These are phyloP conservation scores for Equus przewalskii DNA, from an alignment of 2,113 vertebrate genomes.

Conservation along the genomic window DNA sequence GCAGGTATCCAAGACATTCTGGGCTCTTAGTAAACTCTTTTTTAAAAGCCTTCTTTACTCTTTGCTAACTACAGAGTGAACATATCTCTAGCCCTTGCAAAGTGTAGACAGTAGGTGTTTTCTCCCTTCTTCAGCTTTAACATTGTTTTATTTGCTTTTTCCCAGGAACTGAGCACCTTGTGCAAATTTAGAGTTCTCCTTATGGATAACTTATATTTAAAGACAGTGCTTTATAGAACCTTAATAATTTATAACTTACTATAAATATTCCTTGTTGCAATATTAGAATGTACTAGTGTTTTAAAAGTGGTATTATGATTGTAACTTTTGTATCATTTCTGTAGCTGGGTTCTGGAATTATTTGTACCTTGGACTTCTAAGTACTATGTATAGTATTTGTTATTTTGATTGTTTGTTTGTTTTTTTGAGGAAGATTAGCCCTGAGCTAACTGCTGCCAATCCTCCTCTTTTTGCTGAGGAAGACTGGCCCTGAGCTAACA, in stretches of 20 bases:
- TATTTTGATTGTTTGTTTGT: no score
- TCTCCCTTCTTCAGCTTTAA: background rate
- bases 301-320: background rate
- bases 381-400: background rate
- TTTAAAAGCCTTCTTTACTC: background rate
- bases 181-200: background rate
- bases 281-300: background rate
- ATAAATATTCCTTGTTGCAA: background rate
- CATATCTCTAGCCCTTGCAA: background rate
- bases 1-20: background rate
- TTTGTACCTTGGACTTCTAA: background rate
- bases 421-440: no score
- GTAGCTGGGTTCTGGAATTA: background rate
- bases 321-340: background rate
- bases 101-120: background rate
- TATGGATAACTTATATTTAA: background rate
- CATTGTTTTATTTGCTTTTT: constrained; percentile 1
- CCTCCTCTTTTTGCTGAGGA: no score
- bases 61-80: background rate
- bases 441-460: no score
- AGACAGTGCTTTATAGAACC: background rate
- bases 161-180: background rate
- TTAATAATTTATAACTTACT: constrained; percentile 1
- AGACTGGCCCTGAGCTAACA: no score
- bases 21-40: background rate